Evolutionary conservation across 2,797 vertebrate genomes (phyloP), one percentile per base, ranked within the genome.

Genomic region (Scolopax bukidnonensis): DNA sequence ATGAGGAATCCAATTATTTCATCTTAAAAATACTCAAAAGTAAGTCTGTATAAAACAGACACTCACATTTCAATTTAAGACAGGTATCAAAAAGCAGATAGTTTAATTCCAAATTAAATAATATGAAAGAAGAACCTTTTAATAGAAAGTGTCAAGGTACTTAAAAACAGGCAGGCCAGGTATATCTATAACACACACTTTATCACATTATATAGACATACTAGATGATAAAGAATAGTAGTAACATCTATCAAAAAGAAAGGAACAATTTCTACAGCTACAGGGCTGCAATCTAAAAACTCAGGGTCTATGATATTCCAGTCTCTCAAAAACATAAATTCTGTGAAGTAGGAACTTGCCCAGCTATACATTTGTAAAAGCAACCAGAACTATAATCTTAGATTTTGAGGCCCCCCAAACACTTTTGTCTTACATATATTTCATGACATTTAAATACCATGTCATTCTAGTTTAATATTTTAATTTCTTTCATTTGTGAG

Each of bases 241-340:
- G 30, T 3, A 4, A 81, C 47, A 91, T 73, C 65, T 90, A 84
- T 78, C 85, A 91, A 88, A 88, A 88, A 75, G 56, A 93, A 94
- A 93, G 69, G 15, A 93, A 92, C n/a, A 36, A 84, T 63, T 91
- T 93, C 68, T 79, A 70, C 17, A 94, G 59, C 54, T 82, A 74
- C 15, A 65, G 23, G 16, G 19, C 33, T 83, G 41, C 64, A 80
- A 75, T 43, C 60, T 83, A 87, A 87, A 94, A 86, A 81, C 69
- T 91, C 57, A 53, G 50, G n/a, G 24, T 70, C 63, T 83, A 50
- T 50, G 74, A 15, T 60, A 85, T 83, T 64, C 24, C 32, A 63
- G 38, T 27, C 40, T 51, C 57, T 88, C 56, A 88, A 30, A 30
- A 90, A 82, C 36, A 68, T 78, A 76, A 87, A 81, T 93, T 61